A percentile compares a stretch with the other conserved stretches of the same genome.
These are phyloP conservation scores for Spilogale gracilis DNA, from an alignment of 2,113 vertebrate species.

Conservation along the genomic window DNA sequence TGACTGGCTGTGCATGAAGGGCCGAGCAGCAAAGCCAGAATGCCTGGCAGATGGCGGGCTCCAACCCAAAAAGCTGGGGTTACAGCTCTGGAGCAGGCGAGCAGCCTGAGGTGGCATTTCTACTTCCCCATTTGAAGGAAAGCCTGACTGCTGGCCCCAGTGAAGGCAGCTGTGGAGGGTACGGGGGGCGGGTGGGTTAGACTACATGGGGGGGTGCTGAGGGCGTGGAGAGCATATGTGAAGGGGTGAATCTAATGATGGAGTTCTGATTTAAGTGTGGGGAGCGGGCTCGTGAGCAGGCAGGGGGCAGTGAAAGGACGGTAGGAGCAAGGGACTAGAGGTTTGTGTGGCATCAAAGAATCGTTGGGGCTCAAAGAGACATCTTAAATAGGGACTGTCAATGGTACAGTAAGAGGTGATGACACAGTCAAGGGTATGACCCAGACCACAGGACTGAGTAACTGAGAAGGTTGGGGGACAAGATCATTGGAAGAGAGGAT, in stretches of 20 bases:
- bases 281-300: not conserved
- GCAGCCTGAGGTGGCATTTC: not conserved
- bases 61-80: fast-evolving
- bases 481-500: not conserved
- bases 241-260: not conserved
- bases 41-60: not conserved
- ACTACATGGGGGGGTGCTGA: not conserved
- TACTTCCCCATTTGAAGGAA: not conserved
- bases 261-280: not conserved
- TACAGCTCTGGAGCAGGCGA: not conserved
- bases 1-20: not conserved
- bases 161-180: not conserved
- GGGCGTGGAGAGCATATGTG: not conserved
- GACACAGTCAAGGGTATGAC: not conserved
- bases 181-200: not conserved
- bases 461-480: not conserved
- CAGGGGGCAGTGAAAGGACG: not conserved
- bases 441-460: not conserved
- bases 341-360: not conserved
- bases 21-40: not conserved
- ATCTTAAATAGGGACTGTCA: not conserved
- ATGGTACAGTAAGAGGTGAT: not conserved
- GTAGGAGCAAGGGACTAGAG: not conserved
- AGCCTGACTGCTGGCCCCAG: not conserved
- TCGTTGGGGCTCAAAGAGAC: not conserved